Evolutionary conservation across 2,113 vertebrate genomes (phyloP).

Genomic region (Pelodiscus sinensis): DNA sequence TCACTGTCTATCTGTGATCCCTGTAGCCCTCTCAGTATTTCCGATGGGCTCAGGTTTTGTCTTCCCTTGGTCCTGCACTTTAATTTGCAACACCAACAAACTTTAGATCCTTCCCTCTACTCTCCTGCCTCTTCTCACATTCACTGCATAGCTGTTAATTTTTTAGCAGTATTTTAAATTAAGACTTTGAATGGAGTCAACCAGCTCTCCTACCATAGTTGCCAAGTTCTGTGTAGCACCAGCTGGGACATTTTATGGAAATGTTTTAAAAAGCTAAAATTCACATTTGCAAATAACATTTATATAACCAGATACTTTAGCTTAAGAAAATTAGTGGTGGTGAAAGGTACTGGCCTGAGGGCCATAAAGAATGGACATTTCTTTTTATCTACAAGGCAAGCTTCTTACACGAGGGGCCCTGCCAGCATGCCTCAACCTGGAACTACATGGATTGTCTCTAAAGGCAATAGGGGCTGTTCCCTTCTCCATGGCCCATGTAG

Average conservation of each 20-base stretch:
- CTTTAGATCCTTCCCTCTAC: constrained; percentile 48
- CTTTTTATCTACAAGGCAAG: background rate
- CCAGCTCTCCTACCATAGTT: constrained; percentile 48
- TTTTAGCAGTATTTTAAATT: constrained; percentile 32
- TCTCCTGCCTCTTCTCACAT: constrained; percentile 19
- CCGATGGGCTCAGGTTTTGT: constrained; percentile 41
- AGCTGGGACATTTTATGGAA: background rate
- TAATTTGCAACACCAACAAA: constrained; percentile 66
- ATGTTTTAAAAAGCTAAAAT: background rate
- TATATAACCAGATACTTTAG: background rate
- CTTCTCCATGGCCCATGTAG: background rate
- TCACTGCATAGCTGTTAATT: constrained; percentile 57
- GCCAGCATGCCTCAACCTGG: background rate
- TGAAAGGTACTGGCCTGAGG: background rate
- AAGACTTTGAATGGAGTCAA: constrained; percentile 53
- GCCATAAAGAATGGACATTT: background rate
- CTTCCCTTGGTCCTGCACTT: constrained; percentile 55
- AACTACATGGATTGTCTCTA: background rate
- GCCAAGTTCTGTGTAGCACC: constrained; percentile 51
- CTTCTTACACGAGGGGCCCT: background rate
- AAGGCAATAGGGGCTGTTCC: background rate
- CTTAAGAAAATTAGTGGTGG: background rate
- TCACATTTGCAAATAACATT: accelerated
- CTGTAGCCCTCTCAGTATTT: constrained; percentile 33
- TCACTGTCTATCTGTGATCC: constrained; percentile 18